phyloP scores from a whole-genome alignment of 2,113 vertebrate genomes.

The Arothron firmamentum region DNA sequence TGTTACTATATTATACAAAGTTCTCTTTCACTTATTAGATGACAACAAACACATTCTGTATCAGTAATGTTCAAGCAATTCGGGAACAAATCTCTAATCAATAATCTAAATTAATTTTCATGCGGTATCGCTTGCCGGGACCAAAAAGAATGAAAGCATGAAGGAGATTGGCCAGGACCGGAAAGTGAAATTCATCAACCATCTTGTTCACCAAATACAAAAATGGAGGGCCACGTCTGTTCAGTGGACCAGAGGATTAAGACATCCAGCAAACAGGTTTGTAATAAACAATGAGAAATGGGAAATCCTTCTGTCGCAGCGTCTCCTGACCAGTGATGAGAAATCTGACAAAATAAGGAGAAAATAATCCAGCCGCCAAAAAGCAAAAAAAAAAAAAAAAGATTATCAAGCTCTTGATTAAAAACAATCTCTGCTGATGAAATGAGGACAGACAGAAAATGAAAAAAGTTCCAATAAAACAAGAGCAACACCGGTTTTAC shows the following conservation, averaged over 20 bases:
- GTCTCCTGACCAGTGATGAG: constrained; percentile 4
- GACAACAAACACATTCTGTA: background rate
- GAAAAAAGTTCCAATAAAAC: no score
- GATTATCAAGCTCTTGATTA: constrained; percentile 27
- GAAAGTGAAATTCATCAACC: no score
- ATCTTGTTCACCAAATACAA: background rate
- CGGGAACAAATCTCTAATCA: background rate
- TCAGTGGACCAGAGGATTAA: background rate
- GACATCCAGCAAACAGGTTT: background rate
- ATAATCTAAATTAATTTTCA: no score
- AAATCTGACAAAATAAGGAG: constrained; percentile 18
- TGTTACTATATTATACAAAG: no score
- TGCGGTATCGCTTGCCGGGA: background rate
- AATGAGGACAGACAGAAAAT: background rate
- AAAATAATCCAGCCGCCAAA: constrained; percentile 20
- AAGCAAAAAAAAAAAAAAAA: constrained; percentile 19
- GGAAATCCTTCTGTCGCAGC: constrained; percentile 14
- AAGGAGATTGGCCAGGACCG: no score
- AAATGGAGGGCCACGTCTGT: background rate
- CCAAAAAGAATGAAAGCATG: background rate
- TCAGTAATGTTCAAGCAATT: no score
- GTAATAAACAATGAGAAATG: background rate
- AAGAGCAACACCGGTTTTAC: no score
- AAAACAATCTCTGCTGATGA: constrained; percentile 14
- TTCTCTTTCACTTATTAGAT: background rate